Base-by-base conservation (phyloP, 35 echinoderm and acorn worm species). In the Ophiothrix spiculata region DNA sequence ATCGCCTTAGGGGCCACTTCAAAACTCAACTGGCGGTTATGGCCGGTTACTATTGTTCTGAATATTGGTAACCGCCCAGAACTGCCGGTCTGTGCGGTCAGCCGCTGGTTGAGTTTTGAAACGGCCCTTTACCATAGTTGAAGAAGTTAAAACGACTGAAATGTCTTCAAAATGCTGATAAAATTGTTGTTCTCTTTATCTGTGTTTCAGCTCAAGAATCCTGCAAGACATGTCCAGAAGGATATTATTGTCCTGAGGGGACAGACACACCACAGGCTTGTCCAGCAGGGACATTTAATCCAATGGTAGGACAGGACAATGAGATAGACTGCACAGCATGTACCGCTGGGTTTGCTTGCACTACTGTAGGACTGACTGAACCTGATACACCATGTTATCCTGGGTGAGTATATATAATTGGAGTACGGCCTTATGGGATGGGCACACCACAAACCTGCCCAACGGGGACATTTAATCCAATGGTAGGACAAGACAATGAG, bases 311-410 rank as follows among this genome's bases (percentile, higher is more conserved):
- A 0, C 95, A 98, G 85, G 82, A 94, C 83, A 88, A 42, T 11
- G 54, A 38, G 19, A 36, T 60, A 0, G 91, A 97, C 29, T 98
- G 91, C 45, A 81, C 81, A 0, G 77, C 81, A 3, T 98, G 95
- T 64, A 98, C 91, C 33, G 95, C 95, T 4, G 95, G 95, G 3
- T n/a, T n/a, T n/a, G n/a, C n/a, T n/a, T 93, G 91, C 56, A 98
- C 95, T 33, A 82, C 84, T 38, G 36, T 88, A 29, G 91, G 64
- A 35, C 79, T 98, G 75, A 83, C 81, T 33, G 91, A 98, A 77
- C 95, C 95, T 19, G 92, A 98, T 78, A n/a, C n/a, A n/a, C n/a
- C n/a, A n/a, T n/a, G n/a, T n/a, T n/a, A 94, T 60, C 95, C 91
- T 14, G 95, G 95, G 95, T 98, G 79, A 39, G 95, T 37, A n/a